Conservation (phyloP, 2,113 vertebrate genomes). For the Lathamus discolor region DNA sequence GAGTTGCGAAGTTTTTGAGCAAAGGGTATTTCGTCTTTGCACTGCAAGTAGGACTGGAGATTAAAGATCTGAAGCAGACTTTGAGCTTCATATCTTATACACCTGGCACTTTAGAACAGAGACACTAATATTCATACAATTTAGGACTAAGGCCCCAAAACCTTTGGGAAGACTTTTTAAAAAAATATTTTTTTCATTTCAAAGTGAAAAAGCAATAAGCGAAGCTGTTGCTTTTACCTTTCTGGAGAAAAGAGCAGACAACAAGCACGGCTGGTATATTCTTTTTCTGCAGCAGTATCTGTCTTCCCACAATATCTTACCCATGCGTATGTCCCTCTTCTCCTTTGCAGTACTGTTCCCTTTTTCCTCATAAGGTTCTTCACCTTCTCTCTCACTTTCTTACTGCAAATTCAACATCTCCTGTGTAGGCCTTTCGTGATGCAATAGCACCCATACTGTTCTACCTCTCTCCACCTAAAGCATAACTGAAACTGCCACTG, state of each 20-base stretch:
- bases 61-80: not conserved
- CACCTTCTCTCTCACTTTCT: not conserved
- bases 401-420: not conserved
- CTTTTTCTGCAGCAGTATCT: not conserved
- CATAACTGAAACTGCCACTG: not conserved
- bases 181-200: not conserved
- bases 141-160: not conserved
- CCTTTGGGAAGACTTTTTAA: not conserved
- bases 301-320: not conserved
- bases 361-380: not conserved
- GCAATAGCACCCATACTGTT: fast-evolving
- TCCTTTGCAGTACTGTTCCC: not conserved
- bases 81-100: not conserved
- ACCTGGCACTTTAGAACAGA: not conserved
- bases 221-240: not conserved
- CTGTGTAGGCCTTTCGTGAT: not conserved
- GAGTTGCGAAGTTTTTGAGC: not conserved
- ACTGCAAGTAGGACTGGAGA: not conserved
- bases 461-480: not conserved
- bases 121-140: not conserved
- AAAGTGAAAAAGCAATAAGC: not conserved
- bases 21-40: not conserved
- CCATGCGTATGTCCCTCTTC: not conserved
- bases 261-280: not conserved
- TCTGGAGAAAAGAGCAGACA: not conserved